Percentiles rank a stretch among this genome's conserved stretches.
These are phyloP conservation scores for Neoscelio sp. DNA, from an alignment of 2,888 invertebrate genomes.

Conservation along the genomic window DNA sequence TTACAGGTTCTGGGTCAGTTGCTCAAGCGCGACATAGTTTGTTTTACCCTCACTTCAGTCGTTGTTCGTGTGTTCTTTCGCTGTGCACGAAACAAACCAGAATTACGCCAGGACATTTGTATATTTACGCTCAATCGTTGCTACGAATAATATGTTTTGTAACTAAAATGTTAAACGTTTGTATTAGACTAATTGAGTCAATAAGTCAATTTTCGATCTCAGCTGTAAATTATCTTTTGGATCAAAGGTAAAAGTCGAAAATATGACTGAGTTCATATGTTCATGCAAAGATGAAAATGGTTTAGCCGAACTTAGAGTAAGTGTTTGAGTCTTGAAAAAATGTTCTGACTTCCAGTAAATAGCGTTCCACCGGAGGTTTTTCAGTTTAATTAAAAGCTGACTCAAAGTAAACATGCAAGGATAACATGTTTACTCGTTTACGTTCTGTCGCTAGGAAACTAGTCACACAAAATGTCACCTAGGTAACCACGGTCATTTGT, in stretches of 20 bases:
- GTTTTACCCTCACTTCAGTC: constrained; percentile 25
- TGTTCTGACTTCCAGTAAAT: background rate
- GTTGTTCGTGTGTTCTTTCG: constrained; percentile 41
- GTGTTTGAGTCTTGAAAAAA: too few relatives aligned
- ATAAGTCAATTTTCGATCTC: constrained; percentile 37
- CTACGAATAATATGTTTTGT: constrained; percentile 45
- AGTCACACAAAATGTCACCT: constrained; percentile 66
- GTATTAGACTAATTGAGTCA: constrained; percentile 31
- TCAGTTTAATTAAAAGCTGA: constrained; percentile 42
- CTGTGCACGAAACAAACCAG: constrained; percentile 28
- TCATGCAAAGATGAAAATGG: background rate
- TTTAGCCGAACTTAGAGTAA: too few relatives aligned
- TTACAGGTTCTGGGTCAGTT: constrained; percentile 40
- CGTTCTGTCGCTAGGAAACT: constrained; percentile 56
- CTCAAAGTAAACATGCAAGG: constrained; percentile 26
- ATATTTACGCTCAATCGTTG: constrained; percentile 55
- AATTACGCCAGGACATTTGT: constrained; percentile 48
- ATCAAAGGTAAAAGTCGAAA: background rate
- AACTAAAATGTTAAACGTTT: constrained; percentile 34
- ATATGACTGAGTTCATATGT: background rate
- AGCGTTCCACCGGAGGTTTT: background rate
- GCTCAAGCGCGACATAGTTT: constrained; percentile 47
- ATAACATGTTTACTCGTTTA: constrained; percentile 61
- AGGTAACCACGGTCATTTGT: constrained; percentile 66
- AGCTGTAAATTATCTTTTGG: constrained; percentile 24